Percentiles rank a stretch among this genome's conserved stretches.
Evolutionary conservation across 2,888 invertebrate species (phyloP).

Genomic region (Myopa tessellatipennis): DNA sequence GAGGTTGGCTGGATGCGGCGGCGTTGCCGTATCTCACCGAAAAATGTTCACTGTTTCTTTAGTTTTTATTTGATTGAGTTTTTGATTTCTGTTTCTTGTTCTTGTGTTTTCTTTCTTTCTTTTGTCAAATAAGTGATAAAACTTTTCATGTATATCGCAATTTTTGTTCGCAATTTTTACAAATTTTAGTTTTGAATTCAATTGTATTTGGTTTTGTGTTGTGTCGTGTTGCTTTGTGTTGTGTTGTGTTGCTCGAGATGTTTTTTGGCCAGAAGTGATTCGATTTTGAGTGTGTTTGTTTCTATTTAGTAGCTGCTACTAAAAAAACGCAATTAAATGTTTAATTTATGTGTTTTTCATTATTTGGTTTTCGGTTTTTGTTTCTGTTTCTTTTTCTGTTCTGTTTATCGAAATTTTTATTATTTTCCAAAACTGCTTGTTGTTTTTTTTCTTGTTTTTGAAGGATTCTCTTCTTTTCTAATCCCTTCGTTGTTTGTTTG

Average conservation of each 20-base stretch:
- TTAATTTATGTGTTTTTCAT: constrained; percentile 15
- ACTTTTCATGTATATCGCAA: constrained; percentile 47
- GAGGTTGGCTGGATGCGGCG: constrained; percentile 28
- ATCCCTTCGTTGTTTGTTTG: constrained; percentile 22
- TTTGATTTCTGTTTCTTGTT: constrained; percentile 37
- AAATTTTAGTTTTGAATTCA: constrained; percentile 38
- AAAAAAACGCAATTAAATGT: constrained; percentile 64
- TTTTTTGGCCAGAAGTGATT: constrained; percentile 39
- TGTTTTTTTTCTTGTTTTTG: constrained; percentile 43
- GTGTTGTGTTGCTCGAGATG: constrained; percentile 34
- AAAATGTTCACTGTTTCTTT: constrained; percentile 17
- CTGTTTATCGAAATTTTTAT: constrained; percentile 49
- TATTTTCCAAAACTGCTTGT: constrained; percentile 49
- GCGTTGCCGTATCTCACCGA: constrained; percentile 14
- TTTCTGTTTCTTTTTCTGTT: constrained; percentile 46
- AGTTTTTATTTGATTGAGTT: constrained; percentile 27
- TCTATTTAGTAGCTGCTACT: constrained; percentile 57
- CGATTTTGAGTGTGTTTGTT: constrained; percentile 39
- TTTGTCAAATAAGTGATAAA: constrained; percentile 65
- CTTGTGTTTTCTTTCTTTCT: constrained; percentile 37
- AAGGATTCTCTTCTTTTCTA: not conserved
- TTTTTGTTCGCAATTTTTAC: constrained; percentile 23
- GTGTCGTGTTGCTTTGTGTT: not conserved
- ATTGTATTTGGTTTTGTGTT: constrained; percentile 12
- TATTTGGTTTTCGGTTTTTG: constrained; percentile 43